Base-by-base conservation (phyloP, 2,888 invertebrate species). In the Galerucella pusilla region DNA sequence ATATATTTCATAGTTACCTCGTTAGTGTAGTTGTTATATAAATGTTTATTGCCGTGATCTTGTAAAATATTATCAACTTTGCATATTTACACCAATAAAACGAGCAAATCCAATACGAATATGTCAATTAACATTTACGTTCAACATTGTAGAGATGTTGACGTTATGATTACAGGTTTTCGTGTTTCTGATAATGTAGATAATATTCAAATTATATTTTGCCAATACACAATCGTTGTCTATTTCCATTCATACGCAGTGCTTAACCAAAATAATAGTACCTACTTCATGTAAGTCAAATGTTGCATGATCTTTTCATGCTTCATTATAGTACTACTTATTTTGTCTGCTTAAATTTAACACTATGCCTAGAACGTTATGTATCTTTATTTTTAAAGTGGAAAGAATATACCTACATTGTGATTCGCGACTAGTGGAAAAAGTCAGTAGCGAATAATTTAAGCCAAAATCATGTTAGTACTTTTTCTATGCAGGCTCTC, bases 51-150 rank as follows among this genome's bases (percentile, higher is more conserved):
- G 20, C 57, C 2, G 57, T 57, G 57, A 20, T 57, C 57, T 20
- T 16, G 16, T 16, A 57, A 20, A 16, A 57, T 57, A 57, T 57
- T 57, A 57, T 16, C 16, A 9, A 16, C 57, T 57, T 57, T 57
- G 57, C 57, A 57, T 57, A 57, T 57, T 57, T n/a, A 57, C 57
- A 57, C 57, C 20, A 20, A 20, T 16, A 10, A 57, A 57, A 57
- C 57, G 57, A 20, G 57, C 20, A 10, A 57, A 52, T 52, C 52
- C n/a, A 6, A 52, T 14, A 52, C 52, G 52, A 52, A 2, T n/a
- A n/a, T 52, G 52, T n/a, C 52, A 52, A 52, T 52, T 52, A n/a
- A 9, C 57, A 10, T 57, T 57, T 16, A 16, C 57, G 20, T 20
- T 57, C 9, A 9, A 57, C 57, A 57, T 57, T 57, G 57, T 57